Percentiles rank a stretch among this genome's conserved stretches.
Evolutionary conservation across 1,140 invertebrate genomes (phyloP).

Genomic region (Camponotus pennsylvanicus): DNA sequence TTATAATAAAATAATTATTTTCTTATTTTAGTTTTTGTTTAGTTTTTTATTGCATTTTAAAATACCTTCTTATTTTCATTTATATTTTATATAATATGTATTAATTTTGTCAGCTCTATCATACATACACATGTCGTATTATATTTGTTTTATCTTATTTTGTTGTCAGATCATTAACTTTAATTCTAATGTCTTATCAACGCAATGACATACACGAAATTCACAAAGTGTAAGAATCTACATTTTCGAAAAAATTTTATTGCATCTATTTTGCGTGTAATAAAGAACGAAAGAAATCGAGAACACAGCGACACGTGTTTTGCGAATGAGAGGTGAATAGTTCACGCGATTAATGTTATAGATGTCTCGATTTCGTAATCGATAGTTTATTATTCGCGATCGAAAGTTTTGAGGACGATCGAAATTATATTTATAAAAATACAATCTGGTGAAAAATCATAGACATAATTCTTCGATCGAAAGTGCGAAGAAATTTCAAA

Average conservation of each 20-base stretch:
- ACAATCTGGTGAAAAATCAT: neutral
- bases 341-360: conserved; percentile 42
- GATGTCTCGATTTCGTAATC: conserved; percentile 35
- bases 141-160: conserved; percentile 21
- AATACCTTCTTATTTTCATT: neutral
- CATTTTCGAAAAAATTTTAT: neutral
- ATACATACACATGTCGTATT: neutral
- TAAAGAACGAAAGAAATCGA: neutral
- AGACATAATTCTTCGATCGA: neutral
- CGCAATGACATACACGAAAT: neutral
- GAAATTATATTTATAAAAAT: neutral
- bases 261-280: neutral
- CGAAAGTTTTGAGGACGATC: conserved; percentile 1
- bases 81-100: neutral
- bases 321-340: conserved; percentile 33
- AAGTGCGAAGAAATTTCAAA: neutral
- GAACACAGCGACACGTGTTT: neutral
- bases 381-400: neutral
- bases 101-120: neutral
- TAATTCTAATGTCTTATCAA: conserved; percentile 10
- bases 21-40: neutral
- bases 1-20: neutral
- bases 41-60: neutral
- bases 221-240: neutral
- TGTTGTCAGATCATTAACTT: conserved; percentile 6